Base-by-base conservation (phyloP, 2,888 invertebrate species). In the Oligia fasciuncula region DNA sequence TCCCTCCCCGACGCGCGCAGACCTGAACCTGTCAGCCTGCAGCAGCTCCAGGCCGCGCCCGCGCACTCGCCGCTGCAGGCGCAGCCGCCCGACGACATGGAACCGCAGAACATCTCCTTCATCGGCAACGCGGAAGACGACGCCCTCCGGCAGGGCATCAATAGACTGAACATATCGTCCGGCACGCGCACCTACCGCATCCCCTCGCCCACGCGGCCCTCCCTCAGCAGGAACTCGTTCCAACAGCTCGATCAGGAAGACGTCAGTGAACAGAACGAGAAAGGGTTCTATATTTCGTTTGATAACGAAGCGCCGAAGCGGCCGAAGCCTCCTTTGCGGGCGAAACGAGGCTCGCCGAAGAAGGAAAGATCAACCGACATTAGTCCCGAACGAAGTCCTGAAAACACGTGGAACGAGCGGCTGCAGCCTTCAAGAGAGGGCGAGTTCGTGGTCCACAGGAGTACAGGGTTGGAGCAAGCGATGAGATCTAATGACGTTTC, bases 251-350 rank as follows among this genome's bases (percentile, higher is more conserved):
- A 93, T 81, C 95, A 87, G 89, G 96, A 93, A 86, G 94, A 95
- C 75, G 94, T 93, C 88, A 91, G 93, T 89, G 95, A 97, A 91
- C 91, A 97, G 92, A 93, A 97, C 92, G 98, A 98, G 93, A 98
- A 98, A 94, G 98, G 98, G 54, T 99, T 99, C 96, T 99, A 99
- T 94, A 99, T 99, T 92, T 98, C 99, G 73, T 99, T 99, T 93
- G 99, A 99, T 93, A 98, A 98, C 93, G 98, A 98, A 79, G 98
- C 98, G 90, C 99, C 99, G 29, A 98, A 98, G 93, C 97, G 99
- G 91, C 98, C 99, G 29, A 99, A 99, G 94, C 99, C 99, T 2
- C 98, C 98, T 29, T 95, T 99, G 75, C 97, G 99, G 86, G 97
- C 97, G 80, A 98, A 98, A 93, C 97, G 98, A 79, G 97, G 97